Evolutionary conservation across 2,113 vertebrate species (phyloP).

Genomic region (Hippopotamus amphibius): DNA sequence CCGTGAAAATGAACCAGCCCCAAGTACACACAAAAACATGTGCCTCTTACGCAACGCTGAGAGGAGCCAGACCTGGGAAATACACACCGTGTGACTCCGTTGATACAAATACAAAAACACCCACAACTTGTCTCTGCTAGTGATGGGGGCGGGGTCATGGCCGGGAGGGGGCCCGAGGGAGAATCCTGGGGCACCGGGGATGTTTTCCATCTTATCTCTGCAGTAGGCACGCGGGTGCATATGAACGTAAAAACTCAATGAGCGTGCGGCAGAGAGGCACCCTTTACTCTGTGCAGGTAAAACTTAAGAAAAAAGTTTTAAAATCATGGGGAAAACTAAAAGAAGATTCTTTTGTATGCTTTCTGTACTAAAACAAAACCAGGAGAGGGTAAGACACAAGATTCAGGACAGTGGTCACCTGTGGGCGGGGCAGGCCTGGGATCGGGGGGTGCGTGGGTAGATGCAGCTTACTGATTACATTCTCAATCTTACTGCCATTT

Average conservation of each 20-base stretch:
- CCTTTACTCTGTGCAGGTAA: not conserved
- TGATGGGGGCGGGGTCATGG: rapidly evolving
- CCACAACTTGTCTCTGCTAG: rapidly evolving
- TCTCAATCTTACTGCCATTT: not conserved
- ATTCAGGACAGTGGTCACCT: not conserved
- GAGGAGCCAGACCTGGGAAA: not conserved
- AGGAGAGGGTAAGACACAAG: not conserved
- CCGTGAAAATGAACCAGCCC: not conserved
- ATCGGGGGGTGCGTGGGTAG: not conserved
- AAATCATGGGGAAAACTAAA: not conserved
- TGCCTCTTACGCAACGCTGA: not conserved
- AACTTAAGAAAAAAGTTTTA: not conserved
- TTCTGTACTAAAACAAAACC: not conserved
- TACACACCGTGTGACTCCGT: rapidly evolving
- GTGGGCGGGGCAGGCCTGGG: not conserved
- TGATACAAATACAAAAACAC: no score
- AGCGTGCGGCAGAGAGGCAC: not conserved
- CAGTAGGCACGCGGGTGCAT: rapidly evolving
- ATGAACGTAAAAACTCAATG: no score
- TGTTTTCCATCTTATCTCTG: no score
- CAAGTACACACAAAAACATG: rapidly evolving
- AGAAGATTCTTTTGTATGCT: no score
- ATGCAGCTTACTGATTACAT: not conserved
- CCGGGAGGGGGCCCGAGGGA: rapidly evolving
- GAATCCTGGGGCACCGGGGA: not conserved